Evolutionary conservation across 2,888 invertebrate genomes (phyloP), one percentile per base, ranked within the genome.

Genomic region (Meloe dianella): DNA sequence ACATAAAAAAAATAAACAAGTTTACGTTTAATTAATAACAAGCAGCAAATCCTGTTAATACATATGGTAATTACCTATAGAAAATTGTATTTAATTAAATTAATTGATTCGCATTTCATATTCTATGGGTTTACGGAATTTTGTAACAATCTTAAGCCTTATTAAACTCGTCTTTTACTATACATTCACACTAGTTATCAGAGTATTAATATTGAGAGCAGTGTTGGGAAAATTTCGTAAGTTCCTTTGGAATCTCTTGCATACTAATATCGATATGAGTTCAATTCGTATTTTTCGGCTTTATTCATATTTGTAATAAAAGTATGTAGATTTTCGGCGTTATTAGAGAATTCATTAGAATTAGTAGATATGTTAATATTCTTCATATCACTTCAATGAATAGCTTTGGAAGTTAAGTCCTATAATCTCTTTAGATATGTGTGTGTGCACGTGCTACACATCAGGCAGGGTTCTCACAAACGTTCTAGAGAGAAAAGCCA

Each of bases 361-460:
- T 47, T 20, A 20, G 47, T 20, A 10, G 47, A 47, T 67, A 58
- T 60, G 62, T 63, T 63, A 57, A 63, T 63, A 61, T 61, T 54
- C 61, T 63, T 56, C 66, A 64, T 63, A 64, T 62, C 10, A 22
- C 20, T 61, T 60, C 60, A 29, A 57, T 61, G 67, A 65, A 68
- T 68, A 56, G 64, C 61, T 57, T 17, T 54, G 61, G 47, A 60
- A 38, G 57, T 30, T 61, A 63, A 65, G 60, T 62, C 65, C 63
- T 65, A 57, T 65, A 47, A 20, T 20, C 10, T 47, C 1, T 10
- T 8, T 47, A 35, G 9, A 27, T 12, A 30, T 57, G 57, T 57
- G 29, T 57, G 27, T 5, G 57, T 57, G 57, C 30, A 30, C 30
- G 57, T 57, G 57, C 9, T 47, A 2, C 20, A 20, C 9, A 47